Conservation (phyloP, 2,888 invertebrate genomes). For the Cistogaster globosa region DNA sequence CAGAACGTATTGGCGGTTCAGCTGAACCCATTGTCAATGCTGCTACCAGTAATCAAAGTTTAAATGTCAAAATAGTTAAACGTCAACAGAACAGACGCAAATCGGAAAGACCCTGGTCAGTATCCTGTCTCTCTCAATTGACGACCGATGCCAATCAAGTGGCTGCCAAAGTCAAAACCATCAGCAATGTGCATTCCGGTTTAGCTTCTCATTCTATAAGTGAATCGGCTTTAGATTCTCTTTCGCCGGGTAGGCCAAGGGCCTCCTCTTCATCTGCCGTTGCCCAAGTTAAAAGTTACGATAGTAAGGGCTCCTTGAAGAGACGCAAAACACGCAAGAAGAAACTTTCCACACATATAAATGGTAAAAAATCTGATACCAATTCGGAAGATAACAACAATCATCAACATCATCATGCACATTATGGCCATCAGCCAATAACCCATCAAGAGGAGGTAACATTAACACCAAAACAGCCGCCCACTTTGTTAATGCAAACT, state of each 20-base stretch:
- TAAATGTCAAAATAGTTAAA: slow-evolving; percentile 85
- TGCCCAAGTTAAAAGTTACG: slow-evolving; percentile 78
- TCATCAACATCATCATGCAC: slow-evolving; percentile 43
- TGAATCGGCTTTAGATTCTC: slow-evolving; percentile 92
- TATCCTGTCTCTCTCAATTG: slow-evolving; percentile 92
- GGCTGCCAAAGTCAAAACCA: slow-evolving; percentile 75
- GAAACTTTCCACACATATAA: slow-evolving; percentile 75
- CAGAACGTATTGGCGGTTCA: slow-evolving; percentile 85
- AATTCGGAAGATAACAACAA: slow-evolving; percentile 84
- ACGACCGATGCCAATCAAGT: slow-evolving; percentile 83
- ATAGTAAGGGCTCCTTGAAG: slow-evolving; percentile 82
- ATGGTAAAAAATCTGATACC: slow-evolving; percentile 84
- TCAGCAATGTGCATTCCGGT: slow-evolving; percentile 83
- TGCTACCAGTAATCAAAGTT: slow-evolving; percentile 78
- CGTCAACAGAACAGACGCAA: slow-evolving; percentile 81
- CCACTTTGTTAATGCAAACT: slow-evolving; percentile 86
- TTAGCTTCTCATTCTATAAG: slow-evolving; percentile 91
- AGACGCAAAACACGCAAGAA: slow-evolving; percentile 81
- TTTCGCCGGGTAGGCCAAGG: slow-evolving; percentile 84
- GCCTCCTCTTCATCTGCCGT: slow-evolving; percentile 77
- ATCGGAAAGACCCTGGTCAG: slow-evolving; percentile 91
- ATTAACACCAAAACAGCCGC: slow-evolving; percentile 74
- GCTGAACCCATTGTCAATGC: slow-evolving; percentile 84
- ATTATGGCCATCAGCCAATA: slow-evolving; percentile 33
- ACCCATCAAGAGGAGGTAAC: slow-evolving; percentile 38